Conservation (phyloP, 2,113 vertebrate genomes). For the Labeo rohita region DNA sequence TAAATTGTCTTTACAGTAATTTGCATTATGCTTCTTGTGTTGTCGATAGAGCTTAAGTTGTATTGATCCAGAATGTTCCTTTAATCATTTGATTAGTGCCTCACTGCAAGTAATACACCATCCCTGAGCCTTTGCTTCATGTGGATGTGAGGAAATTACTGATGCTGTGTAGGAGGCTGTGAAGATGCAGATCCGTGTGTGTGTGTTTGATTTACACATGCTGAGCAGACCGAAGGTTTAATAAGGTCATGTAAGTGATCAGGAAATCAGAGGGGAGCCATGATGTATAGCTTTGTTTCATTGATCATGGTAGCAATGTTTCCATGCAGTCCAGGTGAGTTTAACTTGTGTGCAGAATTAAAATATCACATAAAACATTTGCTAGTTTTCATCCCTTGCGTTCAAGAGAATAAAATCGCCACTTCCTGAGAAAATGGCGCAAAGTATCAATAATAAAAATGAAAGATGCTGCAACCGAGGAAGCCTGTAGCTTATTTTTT, state of each 20-base stretch:
- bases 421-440: too few relatives aligned
- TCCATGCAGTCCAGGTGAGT: neutral
- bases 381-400: too few relatives aligned
- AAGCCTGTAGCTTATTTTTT: too few relatives aligned
- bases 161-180: neutral
- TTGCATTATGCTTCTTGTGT: neutral
- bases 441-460: too few relatives aligned
- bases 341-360: too few relatives aligned
- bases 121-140: neutral
- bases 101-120: neutral
- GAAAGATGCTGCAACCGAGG: too few relatives aligned
- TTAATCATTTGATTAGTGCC: neutral
- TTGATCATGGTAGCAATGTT: neutral
- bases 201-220: slow-evolving; percentile 9
- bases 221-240: slow-evolving; percentile 7
- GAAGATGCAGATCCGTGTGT: neutral
- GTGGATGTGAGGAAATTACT: slow-evolving; percentile 17
- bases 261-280: neutral
- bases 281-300: slow-evolving; percentile 6
- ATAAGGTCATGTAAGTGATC: slow-evolving; percentile 24
- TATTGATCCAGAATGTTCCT: slow-evolving; percentile 13
- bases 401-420: too few relatives aligned
- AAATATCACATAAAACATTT: too few relatives aligned
- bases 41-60: neutral
- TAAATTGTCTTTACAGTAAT: neutral